Conservation (phyloP, 2,113 vertebrate species). For the Columba livia region DNA sequence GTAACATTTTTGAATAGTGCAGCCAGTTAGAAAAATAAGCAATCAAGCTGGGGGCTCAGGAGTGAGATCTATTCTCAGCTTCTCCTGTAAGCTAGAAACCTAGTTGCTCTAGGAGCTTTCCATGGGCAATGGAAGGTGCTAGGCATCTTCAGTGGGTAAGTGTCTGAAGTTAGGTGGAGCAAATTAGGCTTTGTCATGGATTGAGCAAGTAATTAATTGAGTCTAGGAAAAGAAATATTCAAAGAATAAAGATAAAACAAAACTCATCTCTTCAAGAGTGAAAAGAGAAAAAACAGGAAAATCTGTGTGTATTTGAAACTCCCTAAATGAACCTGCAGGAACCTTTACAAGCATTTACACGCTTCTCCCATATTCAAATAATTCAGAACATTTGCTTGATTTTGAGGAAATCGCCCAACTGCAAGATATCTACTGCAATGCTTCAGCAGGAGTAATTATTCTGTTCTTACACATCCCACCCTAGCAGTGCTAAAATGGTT, state of each 20-base stretch:
- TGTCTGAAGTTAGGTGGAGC: background rate
- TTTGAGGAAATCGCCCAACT: background rate
- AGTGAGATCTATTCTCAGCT: background rate
- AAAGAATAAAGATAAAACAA: background rate
- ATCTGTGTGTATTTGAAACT: background rate
- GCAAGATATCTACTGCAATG: background rate
- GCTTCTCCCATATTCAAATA: background rate
- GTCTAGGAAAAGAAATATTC: background rate
- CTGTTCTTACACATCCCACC: background rate
- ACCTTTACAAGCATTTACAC: background rate
- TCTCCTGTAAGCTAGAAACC: background rate
- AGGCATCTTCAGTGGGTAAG: background rate
- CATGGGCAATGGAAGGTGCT: background rate
- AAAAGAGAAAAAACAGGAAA: too few species aligned
- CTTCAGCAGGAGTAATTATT: background rate
- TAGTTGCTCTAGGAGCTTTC: background rate
- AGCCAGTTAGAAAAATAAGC: background rate
- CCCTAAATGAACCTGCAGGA: background rate
- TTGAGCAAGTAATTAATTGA: background rate
- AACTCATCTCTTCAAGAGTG: accelerated
- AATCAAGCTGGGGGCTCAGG: background rate
- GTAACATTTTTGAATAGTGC: background rate
- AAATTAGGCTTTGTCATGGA: background rate
- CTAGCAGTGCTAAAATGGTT: background rate
- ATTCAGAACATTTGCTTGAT: background rate